Evolutionary conservation across 1,140 invertebrate genomes (phyloP).

Genomic region (Watersipora subatra): DNA sequence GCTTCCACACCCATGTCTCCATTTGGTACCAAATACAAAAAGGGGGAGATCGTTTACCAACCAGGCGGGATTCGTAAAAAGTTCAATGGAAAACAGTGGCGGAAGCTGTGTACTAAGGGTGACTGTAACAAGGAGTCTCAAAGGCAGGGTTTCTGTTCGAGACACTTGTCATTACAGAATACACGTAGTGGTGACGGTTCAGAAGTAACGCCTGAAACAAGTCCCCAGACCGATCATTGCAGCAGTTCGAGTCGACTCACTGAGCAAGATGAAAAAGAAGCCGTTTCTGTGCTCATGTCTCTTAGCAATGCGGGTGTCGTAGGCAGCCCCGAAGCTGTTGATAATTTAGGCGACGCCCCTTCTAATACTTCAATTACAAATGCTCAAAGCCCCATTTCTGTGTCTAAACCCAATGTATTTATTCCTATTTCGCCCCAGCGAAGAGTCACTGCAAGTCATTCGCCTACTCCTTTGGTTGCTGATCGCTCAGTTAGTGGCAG

Average conservation of each 20-base stretch:
- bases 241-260: not conserved
- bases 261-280: constrained; percentile 86
- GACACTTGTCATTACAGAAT: constrained; percentile 79
- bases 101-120: constrained; percentile 82
- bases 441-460: too few species aligned
- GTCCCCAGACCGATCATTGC: not conserved
- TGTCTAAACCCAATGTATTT: not conserved
- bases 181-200: constrained; percentile 29
- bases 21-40: constrained; percentile 70
- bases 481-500: too few species aligned
- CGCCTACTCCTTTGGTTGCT: too few species aligned
- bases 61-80: constrained; percentile 94
- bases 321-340: not conserved
- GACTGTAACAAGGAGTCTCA: constrained; percentile 97
- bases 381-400: not conserved
- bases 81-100: constrained; percentile 98
- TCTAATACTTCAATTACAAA: not conserved
- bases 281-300: constrained; percentile 87
- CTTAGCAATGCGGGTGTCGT: constrained; percentile 61
- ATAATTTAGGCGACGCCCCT: not conserved
- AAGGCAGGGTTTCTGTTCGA: constrained; percentile 82
- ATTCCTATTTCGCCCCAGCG: not conserved
- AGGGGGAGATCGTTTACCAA: constrained; percentile 91
- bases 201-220: not conserved
- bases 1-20: constrained; percentile 27